Base-by-base conservation (phyloP, 2,888 invertebrate species). In the Drosophila planitibia region DNA sequence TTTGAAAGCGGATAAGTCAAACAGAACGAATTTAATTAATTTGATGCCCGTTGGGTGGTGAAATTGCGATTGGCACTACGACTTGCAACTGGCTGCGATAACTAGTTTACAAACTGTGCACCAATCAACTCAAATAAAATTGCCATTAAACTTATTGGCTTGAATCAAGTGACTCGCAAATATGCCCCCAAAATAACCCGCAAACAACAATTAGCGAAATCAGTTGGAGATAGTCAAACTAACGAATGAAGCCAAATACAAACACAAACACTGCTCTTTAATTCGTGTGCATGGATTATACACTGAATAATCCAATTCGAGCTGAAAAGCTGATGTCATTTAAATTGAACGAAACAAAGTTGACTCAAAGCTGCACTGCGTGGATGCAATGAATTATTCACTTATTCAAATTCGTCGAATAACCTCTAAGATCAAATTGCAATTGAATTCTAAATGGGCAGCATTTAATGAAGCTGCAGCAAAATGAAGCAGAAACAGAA, bases 381-480 rank as follows among this genome's bases (percentile, higher is more conserved):
- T 55, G 64, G 62, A 19, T 67, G 69, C 62, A 79, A 87, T 89
- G 79, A 80, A 87, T 89, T 87, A 89, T 90, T 89, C 91, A 90
- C 89, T 84, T 85, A 89, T 87, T 80, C 81, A 67, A 71, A 82
- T 72, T 79, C 83, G 70, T 71, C 70, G 76, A 81, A 75, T 76
- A 63, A 65, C 60, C 59, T 33, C 60, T 77, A 82, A 79, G 80
- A 82, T 84, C 84, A 83, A 87, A 90, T 81, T 85, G 79, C 86
- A 89, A 89, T 88, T 90, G 90, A 91, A 91, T 91, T 87, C 76
- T 85, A 91, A 91, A 86, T 83, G 89, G 83, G 72, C 81, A 77
- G 77, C 76, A 73, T 76, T 85, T 85, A 87, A 85, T 89, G 87
- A 85, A 89, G 77, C 83, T 64, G 63, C 78, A 68, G 76, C 79